Base-by-base conservation (phyloP, 2,888 invertebrate species). In the Apamea crenata region DNA sequence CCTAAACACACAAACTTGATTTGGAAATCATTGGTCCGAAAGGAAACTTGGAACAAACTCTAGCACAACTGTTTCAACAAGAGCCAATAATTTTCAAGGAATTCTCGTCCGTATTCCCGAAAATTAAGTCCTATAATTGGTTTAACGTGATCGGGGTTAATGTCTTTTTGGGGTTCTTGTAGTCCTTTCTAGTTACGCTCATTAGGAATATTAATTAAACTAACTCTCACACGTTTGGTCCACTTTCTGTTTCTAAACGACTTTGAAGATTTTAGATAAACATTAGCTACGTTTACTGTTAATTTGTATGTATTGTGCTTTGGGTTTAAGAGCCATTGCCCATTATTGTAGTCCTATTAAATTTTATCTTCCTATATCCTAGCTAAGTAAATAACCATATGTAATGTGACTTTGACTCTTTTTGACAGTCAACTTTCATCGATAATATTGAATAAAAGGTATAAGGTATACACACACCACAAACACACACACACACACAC, bases 1-100 rank as follows among this genome's bases (percentile, higher is more conserved):
- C 93, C 94, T 93, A 93, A 94, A 94, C 94, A 90, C 94, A 94
- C 94, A 94, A 93, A 93, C 92, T 92, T 88, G 91, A 92, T 94
- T 92, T 91, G 89, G 89, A 88, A 94, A 94, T 93, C 92, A 92
- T 92, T 92, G 93, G 90, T 90, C 88, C 89, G 89, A 91, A 91
- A 85, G 81, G 90, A 90, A 93, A 92, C 91, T 93, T 91, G 67
- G 76, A 84, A 80, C 78, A 86, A 91, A 92, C 87, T 90, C 66
- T 65, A 47, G 56, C 74, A 66, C 74, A 67, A 74, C 77, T 75
- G 79, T 80, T 83, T 80, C 44, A 67, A 83, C 72, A 86, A 81
- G 74, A 59, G 56, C 36, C 82, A 84, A 74, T 61, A 25, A 68
- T 36, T 67, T 50, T 36, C 69, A 82, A 25, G 8, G 66, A n/a